These are phyloP conservation scores for Lamellibrachia luymesi DNA, from an alignment of 1,140 invertebrate species.

Conservation along the genomic window DNA sequence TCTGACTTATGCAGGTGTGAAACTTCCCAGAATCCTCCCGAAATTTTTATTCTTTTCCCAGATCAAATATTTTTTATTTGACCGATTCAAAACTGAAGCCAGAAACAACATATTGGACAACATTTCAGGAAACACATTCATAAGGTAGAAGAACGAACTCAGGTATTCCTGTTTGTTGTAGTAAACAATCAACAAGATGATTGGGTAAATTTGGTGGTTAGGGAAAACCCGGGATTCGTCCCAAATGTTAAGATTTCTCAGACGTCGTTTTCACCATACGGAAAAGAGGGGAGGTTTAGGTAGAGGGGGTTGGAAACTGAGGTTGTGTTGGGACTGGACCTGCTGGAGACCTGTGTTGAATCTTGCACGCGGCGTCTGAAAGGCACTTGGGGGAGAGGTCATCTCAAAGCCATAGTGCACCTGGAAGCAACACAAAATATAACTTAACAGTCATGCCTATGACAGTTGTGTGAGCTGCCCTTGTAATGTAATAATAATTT, in stretches of 20 bases:
- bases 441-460: background rate
- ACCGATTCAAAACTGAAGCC: background rate
- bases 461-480: too few relatives aligned
- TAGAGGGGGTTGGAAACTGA: constrained; percentile 49
- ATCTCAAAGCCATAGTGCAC: constrained; percentile 2
- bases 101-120: background rate
- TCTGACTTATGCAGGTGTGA: background rate
- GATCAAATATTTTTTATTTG: background rate
- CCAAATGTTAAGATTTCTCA: background rate
- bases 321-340: constrained; percentile 48
- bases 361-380: constrained; percentile 44
- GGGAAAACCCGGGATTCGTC: background rate
- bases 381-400: constrained; percentile 42
- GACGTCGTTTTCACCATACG: constrained; percentile 6
- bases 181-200: background rate
- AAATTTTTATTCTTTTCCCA: background rate
- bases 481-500: too few relatives aligned
- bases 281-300: constrained; percentile 43
- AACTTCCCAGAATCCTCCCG: background rate
- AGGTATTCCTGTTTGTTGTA: background rate
- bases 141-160: background rate
- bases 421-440: background rate
- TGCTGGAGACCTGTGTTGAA: constrained; percentile 45
- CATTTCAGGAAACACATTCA: background rate
- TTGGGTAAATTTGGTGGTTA: background rate